Evolutionary conservation across 2,888 invertebrate species (phyloP).

Genomic region (Xylota segnis): DNA sequence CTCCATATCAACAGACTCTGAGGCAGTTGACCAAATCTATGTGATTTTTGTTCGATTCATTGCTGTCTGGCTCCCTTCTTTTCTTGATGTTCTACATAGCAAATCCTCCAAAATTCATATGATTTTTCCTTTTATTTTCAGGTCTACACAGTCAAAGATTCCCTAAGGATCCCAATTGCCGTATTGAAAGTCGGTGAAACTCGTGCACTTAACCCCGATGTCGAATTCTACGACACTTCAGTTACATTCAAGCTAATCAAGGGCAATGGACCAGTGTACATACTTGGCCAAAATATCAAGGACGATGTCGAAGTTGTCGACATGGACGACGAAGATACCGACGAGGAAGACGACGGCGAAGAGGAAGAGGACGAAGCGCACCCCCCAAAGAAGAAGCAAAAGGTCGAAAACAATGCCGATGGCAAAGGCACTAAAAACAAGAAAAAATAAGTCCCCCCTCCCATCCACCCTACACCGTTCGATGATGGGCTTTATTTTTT

Average conservation of each 20-base stretch:
- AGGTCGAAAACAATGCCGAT: slow-evolving; percentile 89
- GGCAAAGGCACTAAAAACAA: slow-evolving; percentile 90
- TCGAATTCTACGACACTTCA: slow-evolving; percentile 94
- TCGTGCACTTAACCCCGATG: slow-evolving; percentile 91
- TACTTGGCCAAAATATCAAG: slow-evolving; percentile 93
- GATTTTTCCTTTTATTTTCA: slow-evolving; percentile 72
- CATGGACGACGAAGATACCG: slow-evolving; percentile 92
- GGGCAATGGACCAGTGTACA: slow-evolving; percentile 92
- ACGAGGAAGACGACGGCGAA: slow-evolving; percentile 88
- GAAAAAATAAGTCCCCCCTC: slow-evolving; percentile 80
- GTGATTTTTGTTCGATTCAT: too few species aligned
- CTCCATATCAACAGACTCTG: too few species aligned
- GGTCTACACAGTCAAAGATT: slow-evolving; percentile 86
- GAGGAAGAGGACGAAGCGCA: slow-evolving; percentile 88
- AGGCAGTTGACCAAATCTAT: too few species aligned
- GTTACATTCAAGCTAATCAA: slow-evolving; percentile 92
- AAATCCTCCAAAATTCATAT: neutral
- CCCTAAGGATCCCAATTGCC: slow-evolving; percentile 93
- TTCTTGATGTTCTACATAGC: too few species aligned
- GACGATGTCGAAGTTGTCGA: slow-evolving; percentile 93
- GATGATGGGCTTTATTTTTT: slow-evolving; percentile 49
- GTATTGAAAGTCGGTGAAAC: slow-evolving; percentile 92
- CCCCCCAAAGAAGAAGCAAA: slow-evolving; percentile 92
- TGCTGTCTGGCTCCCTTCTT: too few species aligned
- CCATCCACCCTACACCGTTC: neutral